Percentiles rank a stretch among this genome's conserved stretches.
phyloP scores from a whole-genome alignment of 1,140 invertebrate genomes.

The Brachionus paranguensis region DNA sequence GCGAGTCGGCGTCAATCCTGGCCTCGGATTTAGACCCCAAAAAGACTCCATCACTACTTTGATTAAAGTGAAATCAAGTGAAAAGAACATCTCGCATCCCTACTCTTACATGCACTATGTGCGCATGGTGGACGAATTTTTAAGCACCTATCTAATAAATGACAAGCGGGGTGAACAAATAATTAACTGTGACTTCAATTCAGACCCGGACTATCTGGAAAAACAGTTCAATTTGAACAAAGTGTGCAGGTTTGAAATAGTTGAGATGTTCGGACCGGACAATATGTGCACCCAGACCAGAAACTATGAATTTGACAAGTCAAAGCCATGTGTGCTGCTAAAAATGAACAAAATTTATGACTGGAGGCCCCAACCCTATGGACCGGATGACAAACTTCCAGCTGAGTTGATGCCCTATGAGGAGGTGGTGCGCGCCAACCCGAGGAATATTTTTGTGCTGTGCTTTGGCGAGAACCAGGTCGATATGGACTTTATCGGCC shows the following conservation, averaged over 20 bases:
- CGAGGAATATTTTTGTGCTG: slow-evolving; percentile 40
- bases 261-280: not conserved
- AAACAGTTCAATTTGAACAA: slow-evolving; percentile 41
- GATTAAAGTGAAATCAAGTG: slow-evolving; percentile 36
- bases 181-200: slow-evolving; percentile 40
- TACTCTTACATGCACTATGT: slow-evolving; percentile 32
- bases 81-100: slow-evolving; percentile 24
- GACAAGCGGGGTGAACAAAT: slow-evolving; percentile 39
- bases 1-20: not conserved
- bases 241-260: slow-evolving; percentile 46
- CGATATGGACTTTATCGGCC: slow-evolving; percentile 42
- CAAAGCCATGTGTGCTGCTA: slow-evolving; percentile 50
- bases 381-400: slow-evolving; percentile 18
- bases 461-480: slow-evolving; percentile 42
- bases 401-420: not conserved
- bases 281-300: slow-evolving; percentile 42
- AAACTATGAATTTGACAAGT: slow-evolving; percentile 50
- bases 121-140: not conserved
- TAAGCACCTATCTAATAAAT: slow-evolving; percentile 31
- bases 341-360: slow-evolving; percentile 50
- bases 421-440: not conserved
- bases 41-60: slow-evolving; percentile 9
- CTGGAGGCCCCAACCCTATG: slow-evolving; percentile 39
- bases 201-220: slow-evolving; percentile 16
- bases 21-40: slow-evolving; percentile 39